These are phyloP conservation scores for Gymnogyps californianus DNA, from an alignment of 2,113 vertebrate genomes.

Conservation along the genomic window DNA sequence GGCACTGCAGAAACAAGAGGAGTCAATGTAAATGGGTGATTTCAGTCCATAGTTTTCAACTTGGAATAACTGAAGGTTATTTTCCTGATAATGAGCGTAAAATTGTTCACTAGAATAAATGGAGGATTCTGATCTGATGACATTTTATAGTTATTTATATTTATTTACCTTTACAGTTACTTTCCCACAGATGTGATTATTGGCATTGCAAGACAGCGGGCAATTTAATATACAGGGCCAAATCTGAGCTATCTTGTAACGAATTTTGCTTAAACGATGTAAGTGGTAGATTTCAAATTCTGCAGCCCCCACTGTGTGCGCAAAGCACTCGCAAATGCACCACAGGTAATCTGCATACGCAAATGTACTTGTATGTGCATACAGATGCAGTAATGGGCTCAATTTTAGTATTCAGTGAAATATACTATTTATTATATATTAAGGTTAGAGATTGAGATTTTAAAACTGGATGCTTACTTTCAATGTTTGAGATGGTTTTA, in stretches of 20 bases:
- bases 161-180: constrained; percentile 16
- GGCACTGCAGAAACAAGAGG: not conserved
- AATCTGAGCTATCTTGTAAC: not conserved
- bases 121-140: not conserved
- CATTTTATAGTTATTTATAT: not conserved
- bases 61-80: not conserved
- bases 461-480: not conserved
- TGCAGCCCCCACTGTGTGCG: not conserved
- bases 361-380: not conserved
- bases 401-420: not conserved
- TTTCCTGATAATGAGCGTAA: not conserved
- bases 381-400: not conserved
- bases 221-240: not conserved
- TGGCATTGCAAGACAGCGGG: not conserved
- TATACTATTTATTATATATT: not conserved
- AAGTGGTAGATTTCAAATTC: not conserved
- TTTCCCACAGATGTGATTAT: not conserved
- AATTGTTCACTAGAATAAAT: not conserved
- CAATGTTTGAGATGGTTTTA: not conserved
- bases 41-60: not conserved
- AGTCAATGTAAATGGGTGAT: not conserved
- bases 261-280: not conserved
- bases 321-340: not conserved
- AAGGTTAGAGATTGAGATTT: not conserved
- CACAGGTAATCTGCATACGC: not conserved